Conservation (phyloP, 2,797 vertebrate species). For the Peromyscus eremicus region DNA sequence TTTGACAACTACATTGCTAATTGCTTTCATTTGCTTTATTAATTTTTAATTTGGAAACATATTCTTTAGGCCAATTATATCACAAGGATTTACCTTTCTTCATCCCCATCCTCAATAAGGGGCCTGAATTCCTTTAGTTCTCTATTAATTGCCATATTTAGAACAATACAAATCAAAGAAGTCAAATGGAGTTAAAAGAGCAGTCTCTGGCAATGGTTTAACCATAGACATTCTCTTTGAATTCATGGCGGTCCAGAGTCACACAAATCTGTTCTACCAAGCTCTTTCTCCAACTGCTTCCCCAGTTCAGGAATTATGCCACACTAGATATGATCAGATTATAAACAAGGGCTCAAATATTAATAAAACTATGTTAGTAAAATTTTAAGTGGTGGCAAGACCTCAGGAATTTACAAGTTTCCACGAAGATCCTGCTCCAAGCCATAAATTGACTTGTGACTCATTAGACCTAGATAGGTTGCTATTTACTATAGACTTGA, state of each 20-base stretch:
- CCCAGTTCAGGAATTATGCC: neutral
- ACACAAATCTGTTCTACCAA: slow-evolving; percentile 59
- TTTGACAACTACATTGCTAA: slow-evolving; percentile 62
- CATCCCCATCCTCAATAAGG: slow-evolving; percentile 66
- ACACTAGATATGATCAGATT: neutral
- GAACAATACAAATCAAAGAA: slow-evolving; percentile 84
- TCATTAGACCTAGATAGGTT: neutral
- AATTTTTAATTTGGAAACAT: slow-evolving; percentile 70
- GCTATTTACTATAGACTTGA: neutral
- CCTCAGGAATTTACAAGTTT: neutral
- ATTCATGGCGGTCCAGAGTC: slow-evolving; percentile 73
- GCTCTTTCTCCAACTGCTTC: slow-evolving; percentile 77
- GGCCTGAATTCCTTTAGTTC: slow-evolving; percentile 81
- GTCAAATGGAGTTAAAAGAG: slow-evolving; percentile 83
- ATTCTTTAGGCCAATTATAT: slow-evolving; percentile 69
- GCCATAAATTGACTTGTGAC: neutral
- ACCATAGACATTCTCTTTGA: slow-evolving; percentile 81
- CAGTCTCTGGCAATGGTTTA: slow-evolving; percentile 82
- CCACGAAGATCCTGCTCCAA: neutral
- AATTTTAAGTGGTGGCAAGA: neutral
- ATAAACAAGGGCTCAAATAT: neutral
- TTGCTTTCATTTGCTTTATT: slow-evolving; percentile 65
- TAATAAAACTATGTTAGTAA: neutral
- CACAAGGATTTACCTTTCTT: slow-evolving; percentile 44
- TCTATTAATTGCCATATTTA: slow-evolving; percentile 83